A percentile compares a stretch with the other conserved stretches of the same genome.
Evolutionary conservation across 2,888 invertebrate genomes (phyloP).

Genomic region (Crepidodera aurea): DNA sequence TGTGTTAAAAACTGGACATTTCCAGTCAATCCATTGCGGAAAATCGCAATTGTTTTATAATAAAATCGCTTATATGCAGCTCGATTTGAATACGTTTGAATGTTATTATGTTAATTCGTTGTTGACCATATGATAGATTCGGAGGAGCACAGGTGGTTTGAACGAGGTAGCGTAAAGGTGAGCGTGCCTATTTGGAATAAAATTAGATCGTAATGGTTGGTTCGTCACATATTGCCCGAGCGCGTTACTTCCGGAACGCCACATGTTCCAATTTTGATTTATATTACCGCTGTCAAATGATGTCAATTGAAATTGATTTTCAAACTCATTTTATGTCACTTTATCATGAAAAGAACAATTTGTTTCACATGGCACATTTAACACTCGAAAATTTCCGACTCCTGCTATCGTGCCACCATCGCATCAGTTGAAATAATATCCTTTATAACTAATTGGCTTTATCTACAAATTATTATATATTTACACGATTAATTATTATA

Average conservation of each 20-base stretch:
- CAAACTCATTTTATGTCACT: constrained; percentile 30
- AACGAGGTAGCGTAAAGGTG: constrained; percentile 37
- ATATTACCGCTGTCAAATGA: constrained; percentile 32
- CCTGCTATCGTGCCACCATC: constrained; percentile 1
- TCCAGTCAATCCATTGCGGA: constrained; percentile 3
- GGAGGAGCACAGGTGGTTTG: constrained; percentile 45
- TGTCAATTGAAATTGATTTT: constrained; percentile 33
- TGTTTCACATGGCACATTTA: constrained; percentile 20
- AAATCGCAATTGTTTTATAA: constrained; percentile 30
- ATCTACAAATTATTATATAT: not conserved
- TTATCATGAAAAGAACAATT: constrained; percentile 30
- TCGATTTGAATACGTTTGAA: constrained; percentile 34
- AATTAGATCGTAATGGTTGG: constrained; percentile 44
- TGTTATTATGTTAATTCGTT: constrained; percentile 40
- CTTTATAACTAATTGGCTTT: not conserved
- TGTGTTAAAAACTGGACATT: constrained; percentile 9
- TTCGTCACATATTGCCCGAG: constrained; percentile 41
- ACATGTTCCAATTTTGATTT: constrained; percentile 47
- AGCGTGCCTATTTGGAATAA: constrained; percentile 46
- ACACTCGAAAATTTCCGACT: constrained; percentile 16
- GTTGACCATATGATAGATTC: constrained; percentile 47
- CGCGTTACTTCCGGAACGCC: constrained; percentile 45
- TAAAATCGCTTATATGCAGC: constrained; percentile 27
- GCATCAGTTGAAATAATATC: not conserved
- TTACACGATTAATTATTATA: too few relatives aligned